Base-by-base conservation (phyloP, 2,888 invertebrate species). In the Philopedon plagiatum region DNA sequence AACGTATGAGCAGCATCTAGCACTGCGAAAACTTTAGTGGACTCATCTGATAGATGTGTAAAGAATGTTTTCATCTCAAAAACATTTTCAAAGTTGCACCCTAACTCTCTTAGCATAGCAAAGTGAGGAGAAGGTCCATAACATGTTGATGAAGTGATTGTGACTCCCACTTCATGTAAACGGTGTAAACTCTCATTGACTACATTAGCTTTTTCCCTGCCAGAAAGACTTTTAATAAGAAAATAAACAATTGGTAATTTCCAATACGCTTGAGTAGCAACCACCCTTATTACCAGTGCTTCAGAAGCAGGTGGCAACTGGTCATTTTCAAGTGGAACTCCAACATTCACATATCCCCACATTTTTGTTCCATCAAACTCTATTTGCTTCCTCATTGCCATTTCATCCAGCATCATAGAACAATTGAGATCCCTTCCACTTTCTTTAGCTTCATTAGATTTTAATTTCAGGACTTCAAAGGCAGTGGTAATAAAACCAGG, bases 161-260 rank as follows among this genome's bases (percentile, higher is more conserved):
- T n/a, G 29, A 15, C 73, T 32, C 21, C 65, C 70, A 29, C 71
- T 51, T 49, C 72, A 19, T 9, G 68, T 61, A 18, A 78, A 60
- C 18, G 65, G 26, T 51, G 18, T 51, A 18, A 78, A 60, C 44
- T 77, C n/a, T n/a, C n/a, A n/a, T n/a, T n/a, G n/a, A n/a, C n/a
- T n/a, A n/a, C 70, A 66, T 75, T 74, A n/a, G 76, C 75, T 61
- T 71, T 64, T 58, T 74, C 71, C 18, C 19, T 32, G 13, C 74
- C 78, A 37, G 71, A 70, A 11, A 78, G 44, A 1, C 46, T 46
- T 44, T 75, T 73, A 39, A 76, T 76, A 9, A 78, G 75, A 71
- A 73, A 78, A 66, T 78, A 78, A 8, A 71, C 74, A 44, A 78
- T 63, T 56, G 78, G 78, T 37, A 79, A 32, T 70, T 79, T 79